These are phyloP conservation scores for Myotis planiceps DNA, from an alignment of 2,797 vertebrate species.

Conservation along the genomic window DNA sequence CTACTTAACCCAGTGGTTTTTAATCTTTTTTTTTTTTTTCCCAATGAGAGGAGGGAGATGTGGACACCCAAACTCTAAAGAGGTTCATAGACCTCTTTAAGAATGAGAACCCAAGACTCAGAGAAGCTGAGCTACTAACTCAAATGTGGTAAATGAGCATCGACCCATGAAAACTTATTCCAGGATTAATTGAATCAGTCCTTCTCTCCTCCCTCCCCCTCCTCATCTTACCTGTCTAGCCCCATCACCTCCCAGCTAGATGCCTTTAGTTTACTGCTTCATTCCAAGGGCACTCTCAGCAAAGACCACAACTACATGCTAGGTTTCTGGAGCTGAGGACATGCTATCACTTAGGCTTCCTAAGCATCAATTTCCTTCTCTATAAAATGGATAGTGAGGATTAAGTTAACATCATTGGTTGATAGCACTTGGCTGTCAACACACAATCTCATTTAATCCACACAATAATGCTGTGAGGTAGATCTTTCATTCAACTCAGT, in stretches of 20 bases:
- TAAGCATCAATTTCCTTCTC: neutral
- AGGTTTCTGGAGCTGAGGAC: neutral
- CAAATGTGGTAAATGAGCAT: too few relatives aligned
- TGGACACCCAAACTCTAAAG: neutral
- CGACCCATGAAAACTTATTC: neutral
- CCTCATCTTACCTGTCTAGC: neutral
- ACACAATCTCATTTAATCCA: neutral
- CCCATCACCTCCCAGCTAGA: neutral
- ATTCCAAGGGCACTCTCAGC: neutral
- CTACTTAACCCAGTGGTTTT: neutral
- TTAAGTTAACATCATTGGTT: neutral
- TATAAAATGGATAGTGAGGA: neutral
- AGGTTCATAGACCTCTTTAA: neutral
- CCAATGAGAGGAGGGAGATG: neutral
- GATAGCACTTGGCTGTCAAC: neutral
- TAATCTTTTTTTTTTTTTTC: neutral
- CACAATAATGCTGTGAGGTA: neutral
- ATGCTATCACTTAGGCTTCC: neutral
- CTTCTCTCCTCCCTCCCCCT: neutral
- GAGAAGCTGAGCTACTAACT: too few relatives aligned
- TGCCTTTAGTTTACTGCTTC: neutral
- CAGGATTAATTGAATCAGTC: neutral
- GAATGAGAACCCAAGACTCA: too few relatives aligned
- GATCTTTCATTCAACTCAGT: neutral
- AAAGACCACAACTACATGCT: neutral